Evolutionary conservation across 2,113 vertebrate species (phyloP).

Genomic region (Entelurus aequoreus): DNA sequence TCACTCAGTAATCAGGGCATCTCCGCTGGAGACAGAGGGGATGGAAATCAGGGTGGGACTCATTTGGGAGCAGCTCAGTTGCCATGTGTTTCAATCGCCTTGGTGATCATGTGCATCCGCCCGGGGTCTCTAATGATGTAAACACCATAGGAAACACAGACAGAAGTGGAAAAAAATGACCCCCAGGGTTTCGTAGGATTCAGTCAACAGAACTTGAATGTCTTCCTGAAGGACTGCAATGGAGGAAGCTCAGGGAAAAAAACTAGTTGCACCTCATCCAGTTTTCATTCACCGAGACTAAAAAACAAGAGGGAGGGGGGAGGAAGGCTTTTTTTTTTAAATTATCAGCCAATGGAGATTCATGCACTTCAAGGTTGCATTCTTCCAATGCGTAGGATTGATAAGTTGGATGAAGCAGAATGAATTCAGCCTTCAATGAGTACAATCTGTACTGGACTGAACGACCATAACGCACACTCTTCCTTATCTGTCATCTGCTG

Average conservation of each 20-base stretch:
- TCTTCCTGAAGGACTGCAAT: slow-evolving; percentile 38
- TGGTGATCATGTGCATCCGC: slow-evolving; percentile 43
- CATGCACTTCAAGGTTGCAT: slow-evolving; percentile 62
- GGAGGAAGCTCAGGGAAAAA: slow-evolving; percentile 42
- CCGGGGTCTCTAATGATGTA: slow-evolving; percentile 23
- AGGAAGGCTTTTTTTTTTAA: slow-evolving; percentile 48
- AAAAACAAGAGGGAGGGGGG: slow-evolving; percentile 43
- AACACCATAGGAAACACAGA: slow-evolving; percentile 11
- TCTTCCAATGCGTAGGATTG: slow-evolving; percentile 56
- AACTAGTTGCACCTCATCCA: slow-evolving; percentile 33
- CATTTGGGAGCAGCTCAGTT: slow-evolving; percentile 44
- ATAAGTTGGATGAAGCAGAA: slow-evolving; percentile 66
- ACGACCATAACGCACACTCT: slow-evolving; percentile 21
- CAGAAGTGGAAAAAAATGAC: slow-evolving; percentile 7
- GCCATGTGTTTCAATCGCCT: slow-evolving; percentile 53
- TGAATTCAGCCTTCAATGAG: slow-evolving; percentile 62
- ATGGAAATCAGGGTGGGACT: slow-evolving; percentile 30
- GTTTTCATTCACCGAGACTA: slow-evolving; percentile 48
- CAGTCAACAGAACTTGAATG: slow-evolving; percentile 35
- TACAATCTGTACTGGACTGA: slow-evolving; percentile 34
- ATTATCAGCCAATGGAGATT: slow-evolving; percentile 55
- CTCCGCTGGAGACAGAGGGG: slow-evolving; percentile 55
- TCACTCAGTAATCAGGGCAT: slow-evolving; percentile 73
- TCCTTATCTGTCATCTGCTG: slow-evolving; percentile 43
- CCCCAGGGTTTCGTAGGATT: slow-evolving; percentile 15